These are phyloP conservation scores for Drosophila yakuba DNA, from an alignment of 1,140 invertebrate genomes.

Conservation along the genomic window DNA sequence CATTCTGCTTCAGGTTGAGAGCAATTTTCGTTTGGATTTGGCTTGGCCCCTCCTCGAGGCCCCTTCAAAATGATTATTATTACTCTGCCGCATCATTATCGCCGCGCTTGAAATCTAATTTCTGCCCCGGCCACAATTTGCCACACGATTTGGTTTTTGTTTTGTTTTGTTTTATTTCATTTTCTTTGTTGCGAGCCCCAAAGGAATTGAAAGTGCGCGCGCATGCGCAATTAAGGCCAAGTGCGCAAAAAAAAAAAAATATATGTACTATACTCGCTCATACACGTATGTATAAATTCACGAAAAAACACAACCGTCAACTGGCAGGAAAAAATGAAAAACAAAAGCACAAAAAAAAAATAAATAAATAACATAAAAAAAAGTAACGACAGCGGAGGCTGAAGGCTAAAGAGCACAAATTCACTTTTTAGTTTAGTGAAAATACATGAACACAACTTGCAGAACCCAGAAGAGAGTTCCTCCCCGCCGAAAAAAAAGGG, in stretches of 20 bases:
- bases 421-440: conserved; percentile 52
- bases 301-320: conserved; percentile 22
- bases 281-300: conserved; percentile 1
- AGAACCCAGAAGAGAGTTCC: conserved; percentile 24
- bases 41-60: conserved; percentile 47
- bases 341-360: conserved; percentile 7
- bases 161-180: conserved; percentile 33
- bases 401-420: conserved; percentile 59
- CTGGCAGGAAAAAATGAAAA: conserved; percentile 34
- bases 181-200: conserved; percentile 45
- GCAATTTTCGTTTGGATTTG: conserved; percentile 67
- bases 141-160: conserved; percentile 52
- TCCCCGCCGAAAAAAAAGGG: no score
- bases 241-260: conserved; percentile 53
- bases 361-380: conserved; percentile 16
- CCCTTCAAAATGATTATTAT: conserved; percentile 44
- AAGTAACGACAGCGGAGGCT: conserved; percentile 5
- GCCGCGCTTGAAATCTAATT: conserved; percentile 60
- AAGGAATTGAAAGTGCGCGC: conserved; percentile 78
- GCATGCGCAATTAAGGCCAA: conserved; percentile 80
- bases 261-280: neutral
- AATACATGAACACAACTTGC: neutral
- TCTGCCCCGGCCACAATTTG: conserved; percentile 54
- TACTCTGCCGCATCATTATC: conserved; percentile 65
- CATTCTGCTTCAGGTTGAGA: conserved; percentile 16